These are phyloP conservation scores for Micrasema minimum DNA, from an alignment of 1,140 invertebrate species.

Conservation along the genomic window DNA sequence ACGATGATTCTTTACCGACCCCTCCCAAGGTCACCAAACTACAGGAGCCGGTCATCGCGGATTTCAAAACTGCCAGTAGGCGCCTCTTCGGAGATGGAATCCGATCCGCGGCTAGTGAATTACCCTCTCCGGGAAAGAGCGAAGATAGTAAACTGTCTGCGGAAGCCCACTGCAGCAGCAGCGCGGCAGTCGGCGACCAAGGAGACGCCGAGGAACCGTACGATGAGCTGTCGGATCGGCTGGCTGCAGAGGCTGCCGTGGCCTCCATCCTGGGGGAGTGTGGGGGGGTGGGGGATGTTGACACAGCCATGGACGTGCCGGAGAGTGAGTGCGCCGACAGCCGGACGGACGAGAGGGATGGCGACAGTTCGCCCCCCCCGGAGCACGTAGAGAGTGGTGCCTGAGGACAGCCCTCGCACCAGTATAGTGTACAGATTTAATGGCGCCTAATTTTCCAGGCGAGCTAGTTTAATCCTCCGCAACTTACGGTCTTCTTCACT, in stretches of 20 bases:
- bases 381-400: constrained; percentile 8
- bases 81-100: constrained; percentile 15
- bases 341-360: constrained; percentile 9
- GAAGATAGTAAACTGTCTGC: constrained; percentile 17
- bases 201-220: not conserved
- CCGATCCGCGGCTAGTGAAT: not conserved
- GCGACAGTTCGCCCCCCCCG: constrained; percentile 6
- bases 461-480: constrained; percentile 18
- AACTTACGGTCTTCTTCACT: not conserved
- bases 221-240: not conserved
- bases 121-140: not conserved
- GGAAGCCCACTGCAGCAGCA: not conserved
- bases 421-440: constrained; percentile 9
- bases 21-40: constrained; percentile 12
- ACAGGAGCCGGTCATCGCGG: not conserved
- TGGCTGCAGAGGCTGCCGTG: constrained; percentile 1
- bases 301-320: not conserved
- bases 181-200: no score
- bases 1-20: constrained; percentile 18
- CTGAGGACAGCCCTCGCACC: constrained; percentile 11
- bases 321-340: not conserved
- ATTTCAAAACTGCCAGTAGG: constrained; percentile 28
- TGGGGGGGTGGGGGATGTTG: not conserved
- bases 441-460: constrained; percentile 6
- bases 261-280: not conserved